Percentiles rank a stretch among this genome's conserved stretches.
Evolutionary conservation across 2,888 invertebrate genomes (phyloP).

Genomic region (Eudasyphora cyanicolor): DNA sequence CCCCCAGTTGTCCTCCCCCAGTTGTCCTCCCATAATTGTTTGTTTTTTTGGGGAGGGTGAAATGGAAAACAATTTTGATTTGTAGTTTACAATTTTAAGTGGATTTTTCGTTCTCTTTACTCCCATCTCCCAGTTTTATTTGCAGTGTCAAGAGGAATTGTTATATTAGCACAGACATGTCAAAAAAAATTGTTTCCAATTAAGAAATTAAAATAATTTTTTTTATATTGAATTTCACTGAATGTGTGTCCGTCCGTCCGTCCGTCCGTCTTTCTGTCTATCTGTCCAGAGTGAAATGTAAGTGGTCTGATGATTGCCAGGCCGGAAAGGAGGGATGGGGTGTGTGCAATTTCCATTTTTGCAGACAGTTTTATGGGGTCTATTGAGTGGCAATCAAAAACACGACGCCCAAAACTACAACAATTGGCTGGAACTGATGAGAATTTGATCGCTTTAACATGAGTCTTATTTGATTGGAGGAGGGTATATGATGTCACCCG

Average conservation of each 20-base stretch:
- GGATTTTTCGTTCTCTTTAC: background rate
- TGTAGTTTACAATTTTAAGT: conserved; percentile 50
- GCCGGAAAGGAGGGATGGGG: background rate
- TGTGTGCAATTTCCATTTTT: background rate
- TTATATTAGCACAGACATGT: conserved; percentile 36
- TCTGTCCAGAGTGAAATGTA: background rate
- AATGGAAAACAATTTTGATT: conserved; percentile 42
- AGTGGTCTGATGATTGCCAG: background rate
- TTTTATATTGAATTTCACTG: background rate
- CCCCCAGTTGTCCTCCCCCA: background rate
- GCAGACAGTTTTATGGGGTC: conserved; percentile 9
- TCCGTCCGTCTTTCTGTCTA: background rate
- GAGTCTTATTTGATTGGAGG: background rate
- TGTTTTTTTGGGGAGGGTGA: background rate
- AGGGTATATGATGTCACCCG: background rate
- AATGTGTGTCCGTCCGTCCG: background rate
- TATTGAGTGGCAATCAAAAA: background rate
- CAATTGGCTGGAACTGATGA: background rate
- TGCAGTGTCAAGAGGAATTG: conserved; percentile 24
- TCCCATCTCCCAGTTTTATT: conserved; percentile 5
- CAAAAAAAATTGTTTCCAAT: conserved; percentile 38
- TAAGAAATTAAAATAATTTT: conserved; percentile 38
- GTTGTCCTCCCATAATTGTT: background rate
- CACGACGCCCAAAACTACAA: background rate
- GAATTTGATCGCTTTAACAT: background rate